phyloP scores from a whole-genome alignment of 2,113 vertebrate genomes.

The Abramis brama region DNA sequence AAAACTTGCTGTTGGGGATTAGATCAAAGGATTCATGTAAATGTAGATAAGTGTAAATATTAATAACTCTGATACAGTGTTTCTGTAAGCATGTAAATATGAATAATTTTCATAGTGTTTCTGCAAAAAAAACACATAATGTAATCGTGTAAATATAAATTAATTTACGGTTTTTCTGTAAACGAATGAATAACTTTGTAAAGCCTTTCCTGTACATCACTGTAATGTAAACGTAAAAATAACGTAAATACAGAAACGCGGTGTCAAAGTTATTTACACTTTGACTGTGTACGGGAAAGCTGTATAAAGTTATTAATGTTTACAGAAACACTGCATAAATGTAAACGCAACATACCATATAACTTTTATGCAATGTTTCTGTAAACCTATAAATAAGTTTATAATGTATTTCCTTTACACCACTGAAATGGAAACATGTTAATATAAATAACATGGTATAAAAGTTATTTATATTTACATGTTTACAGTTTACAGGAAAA shows the following conservation, averaged over 20 bases:
- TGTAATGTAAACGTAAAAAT: background rate
- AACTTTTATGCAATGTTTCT: background rate
- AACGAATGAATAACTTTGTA: too few species aligned
- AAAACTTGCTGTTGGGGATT: background rate
- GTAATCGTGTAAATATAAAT: background rate
- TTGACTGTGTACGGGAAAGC: too few species aligned
- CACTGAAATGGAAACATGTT: background rate
- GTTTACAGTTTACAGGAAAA: background rate
- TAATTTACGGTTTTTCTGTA: background rate
- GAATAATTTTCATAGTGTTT: background rate
- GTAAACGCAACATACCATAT: too few species aligned
- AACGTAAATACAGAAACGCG: background rate
- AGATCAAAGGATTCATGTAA: background rate
- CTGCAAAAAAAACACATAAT: background rate
- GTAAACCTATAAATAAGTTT: background rate
- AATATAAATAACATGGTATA: background rate
- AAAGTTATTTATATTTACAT: background rate
- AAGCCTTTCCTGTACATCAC: too few species aligned
- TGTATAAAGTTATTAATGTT: background rate
- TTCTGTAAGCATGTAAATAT: background rate
- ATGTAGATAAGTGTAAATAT: background rate
- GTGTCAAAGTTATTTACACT: background rate
- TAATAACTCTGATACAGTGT: background rate
- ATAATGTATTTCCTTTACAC: background rate
- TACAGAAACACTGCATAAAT: background rate